These are phyloP conservation scores for Athalia cordata DNA, from an alignment of 2,888 invertebrate species.

Conservation along the genomic window DNA sequence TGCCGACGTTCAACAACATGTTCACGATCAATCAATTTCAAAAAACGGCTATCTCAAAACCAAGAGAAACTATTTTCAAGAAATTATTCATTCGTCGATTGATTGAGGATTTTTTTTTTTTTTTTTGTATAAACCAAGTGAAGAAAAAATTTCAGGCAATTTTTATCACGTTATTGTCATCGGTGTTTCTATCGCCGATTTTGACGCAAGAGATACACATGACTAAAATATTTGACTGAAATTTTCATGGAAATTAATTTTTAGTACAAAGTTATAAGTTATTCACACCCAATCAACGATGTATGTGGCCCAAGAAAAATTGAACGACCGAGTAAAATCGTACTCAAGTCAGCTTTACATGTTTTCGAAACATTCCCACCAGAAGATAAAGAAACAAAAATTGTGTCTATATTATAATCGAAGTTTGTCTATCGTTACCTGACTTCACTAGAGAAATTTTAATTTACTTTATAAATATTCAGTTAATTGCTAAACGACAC, in stretches of 20 bases:
- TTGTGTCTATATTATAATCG: conserved; percentile 25
- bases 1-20: too few species aligned
- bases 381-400: conserved; percentile 37
- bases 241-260: background rate
- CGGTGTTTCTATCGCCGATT: background rate
- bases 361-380: conserved; percentile 50
- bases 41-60: too few species aligned
- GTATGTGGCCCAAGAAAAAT: conserved; percentile 9
- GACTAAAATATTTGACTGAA: background rate
- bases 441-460: background rate
- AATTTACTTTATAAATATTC: conserved; percentile 27
- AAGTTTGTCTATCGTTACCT: conserved; percentile 1
- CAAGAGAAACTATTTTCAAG: too few species aligned
- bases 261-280: too few species aligned
- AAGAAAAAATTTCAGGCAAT: conserved; percentile 15
- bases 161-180: background rate
- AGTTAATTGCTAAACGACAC: background rate
- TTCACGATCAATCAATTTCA: too few species aligned
- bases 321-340: background rate
- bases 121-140: background rate
- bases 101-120: too few species aligned
- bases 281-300: conserved; percentile 20
- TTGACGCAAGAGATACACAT: background rate
- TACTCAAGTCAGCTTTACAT: background rate
- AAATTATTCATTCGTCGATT: too few species aligned